These are phyloP conservation scores for Iphiclides podalirius DNA, from an alignment of 2,888 invertebrate species.

Conservation along the genomic window DNA sequence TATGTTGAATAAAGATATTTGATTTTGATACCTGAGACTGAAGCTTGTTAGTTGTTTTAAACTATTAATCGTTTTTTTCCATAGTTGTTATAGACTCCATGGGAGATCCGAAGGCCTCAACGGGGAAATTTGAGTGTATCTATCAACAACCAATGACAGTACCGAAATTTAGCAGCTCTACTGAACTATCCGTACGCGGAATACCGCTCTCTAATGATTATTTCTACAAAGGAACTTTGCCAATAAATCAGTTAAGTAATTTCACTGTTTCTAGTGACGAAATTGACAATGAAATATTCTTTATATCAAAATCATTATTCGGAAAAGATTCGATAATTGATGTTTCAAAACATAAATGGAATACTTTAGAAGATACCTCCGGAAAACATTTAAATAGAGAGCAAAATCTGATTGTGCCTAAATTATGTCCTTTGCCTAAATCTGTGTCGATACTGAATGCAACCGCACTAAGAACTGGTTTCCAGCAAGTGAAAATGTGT, in stretches of 20 bases:
- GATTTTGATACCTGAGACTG: too few species aligned
- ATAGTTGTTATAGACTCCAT: conserved; percentile 77
- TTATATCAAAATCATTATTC: conserved; percentile 46
- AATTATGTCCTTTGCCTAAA: too few species aligned
- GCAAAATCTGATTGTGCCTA: neutral
- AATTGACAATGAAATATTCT: conserved; percentile 40
- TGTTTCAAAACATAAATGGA: conserved; percentile 35
- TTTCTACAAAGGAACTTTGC: conserved; percentile 55
- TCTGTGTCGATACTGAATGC: neutral
- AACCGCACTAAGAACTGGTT: neutral
- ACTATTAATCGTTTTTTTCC: conserved; percentile 27
- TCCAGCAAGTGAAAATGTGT: neutral
- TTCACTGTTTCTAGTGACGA: conserved; percentile 42
- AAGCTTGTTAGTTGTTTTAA: too few species aligned
- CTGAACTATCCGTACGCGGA: conserved; percentile 53
- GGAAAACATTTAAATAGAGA: neutral
- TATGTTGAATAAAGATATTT: neutral
- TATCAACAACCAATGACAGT: conserved; percentile 62
- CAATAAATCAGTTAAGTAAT: conserved; percentile 41
- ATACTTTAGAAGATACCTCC: neutral
- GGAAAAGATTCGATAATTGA: conserved; percentile 42
- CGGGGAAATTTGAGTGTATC: conserved; percentile 81
- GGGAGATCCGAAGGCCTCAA: conserved; percentile 58
- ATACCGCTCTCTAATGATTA: conserved; percentile 50
- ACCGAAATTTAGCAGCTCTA: conserved; percentile 44